These are phyloP conservation scores for Centrocercus urophasianus DNA, from an alignment of 2,113 vertebrate species.

Conservation along the genomic window DNA sequence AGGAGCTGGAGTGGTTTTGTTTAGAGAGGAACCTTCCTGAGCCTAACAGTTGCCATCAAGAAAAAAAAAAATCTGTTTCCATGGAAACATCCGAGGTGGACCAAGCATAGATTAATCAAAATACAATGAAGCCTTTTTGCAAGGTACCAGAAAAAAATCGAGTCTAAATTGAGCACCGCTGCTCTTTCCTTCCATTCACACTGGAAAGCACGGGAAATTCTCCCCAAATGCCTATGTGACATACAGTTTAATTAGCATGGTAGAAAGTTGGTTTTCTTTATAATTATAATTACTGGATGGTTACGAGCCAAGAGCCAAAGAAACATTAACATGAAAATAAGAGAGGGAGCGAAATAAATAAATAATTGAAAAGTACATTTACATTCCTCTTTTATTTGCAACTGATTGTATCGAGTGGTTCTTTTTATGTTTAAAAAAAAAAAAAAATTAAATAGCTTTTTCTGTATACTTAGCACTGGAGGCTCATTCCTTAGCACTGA, in stretches of 20 bases:
- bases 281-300: constrained; percentile 27
- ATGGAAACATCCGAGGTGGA: constrained; percentile 82
- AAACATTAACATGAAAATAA: constrained; percentile 29
- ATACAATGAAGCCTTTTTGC: constrained; percentile 82
- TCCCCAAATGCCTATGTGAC: constrained; percentile 50
- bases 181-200: constrained; percentile 67
- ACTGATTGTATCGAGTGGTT: neutral
- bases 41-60: constrained; percentile 76
- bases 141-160: constrained; percentile 69
- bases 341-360: constrained; percentile 21
- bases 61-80: constrained; percentile 80
- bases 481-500: neutral
- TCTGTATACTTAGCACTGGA: neutral
- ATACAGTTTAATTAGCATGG: constrained; percentile 43
- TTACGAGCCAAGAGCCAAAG: neutral
- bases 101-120: constrained; percentile 85
- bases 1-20: constrained; percentile 64
- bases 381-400: neutral
- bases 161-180: constrained; percentile 66
- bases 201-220: constrained; percentile 69
- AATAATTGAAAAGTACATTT: constrained; percentile 34
- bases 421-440: neutral
- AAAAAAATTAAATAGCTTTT: neutral
- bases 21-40: constrained; percentile 68
- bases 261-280: constrained; percentile 41